Conservation (phyloP, 1,140 invertebrate species). For the Nymphalis io region DNA sequence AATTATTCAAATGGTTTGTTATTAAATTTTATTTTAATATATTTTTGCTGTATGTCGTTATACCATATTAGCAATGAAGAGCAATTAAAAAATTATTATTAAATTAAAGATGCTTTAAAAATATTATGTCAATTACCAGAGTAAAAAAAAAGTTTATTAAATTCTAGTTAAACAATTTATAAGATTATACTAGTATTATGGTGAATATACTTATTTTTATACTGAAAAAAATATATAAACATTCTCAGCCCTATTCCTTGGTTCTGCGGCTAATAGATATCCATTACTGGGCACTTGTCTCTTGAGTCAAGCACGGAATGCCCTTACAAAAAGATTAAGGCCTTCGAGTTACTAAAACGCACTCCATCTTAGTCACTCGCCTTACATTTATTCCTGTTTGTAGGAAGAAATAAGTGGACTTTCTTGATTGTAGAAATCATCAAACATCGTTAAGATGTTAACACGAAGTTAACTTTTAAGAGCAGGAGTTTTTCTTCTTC, state of each 20-base stretch:
- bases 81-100: neutral
- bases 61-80: too few relatives aligned
- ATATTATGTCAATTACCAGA: neutral
- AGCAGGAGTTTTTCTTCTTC: too few relatives aligned
- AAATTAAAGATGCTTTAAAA: neutral
- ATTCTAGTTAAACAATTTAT: too few relatives aligned
- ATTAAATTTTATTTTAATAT: too few relatives aligned
- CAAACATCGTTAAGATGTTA: neutral
- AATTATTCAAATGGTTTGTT: too few relatives aligned
- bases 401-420: neutral
- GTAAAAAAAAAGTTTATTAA: too few relatives aligned
- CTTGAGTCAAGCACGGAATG: slow-evolving; percentile 56
- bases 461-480: neutral
- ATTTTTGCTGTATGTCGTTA: too few relatives aligned
- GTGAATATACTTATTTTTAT: too few relatives aligned
- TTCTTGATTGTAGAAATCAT: neutral
- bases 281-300: slow-evolving; percentile 74
- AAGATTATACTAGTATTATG: too few relatives aligned
- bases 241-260: slow-evolving; percentile 48
- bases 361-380: slow-evolving; percentile 26
- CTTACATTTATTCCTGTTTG: slow-evolving; percentile 17
- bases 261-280: slow-evolving; percentile 74
- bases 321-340: slow-evolving; percentile 46
- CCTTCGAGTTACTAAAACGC: slow-evolving; percentile 33
- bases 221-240: neutral